Conservation (phyloP, 2,113 vertebrate species). For the Zingel zingel region DNA sequence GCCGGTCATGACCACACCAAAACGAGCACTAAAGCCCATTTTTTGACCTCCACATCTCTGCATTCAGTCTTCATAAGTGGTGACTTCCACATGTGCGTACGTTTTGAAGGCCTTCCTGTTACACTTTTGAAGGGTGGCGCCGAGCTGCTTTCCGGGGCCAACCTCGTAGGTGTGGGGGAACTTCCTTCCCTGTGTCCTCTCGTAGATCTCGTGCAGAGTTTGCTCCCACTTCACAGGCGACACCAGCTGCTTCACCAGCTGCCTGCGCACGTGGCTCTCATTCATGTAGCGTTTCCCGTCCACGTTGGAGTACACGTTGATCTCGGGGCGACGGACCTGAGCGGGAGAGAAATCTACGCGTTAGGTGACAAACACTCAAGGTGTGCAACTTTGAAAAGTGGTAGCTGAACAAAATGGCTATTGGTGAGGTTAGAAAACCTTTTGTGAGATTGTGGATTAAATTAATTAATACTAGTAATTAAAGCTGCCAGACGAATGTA, state of each 20-base stretch:
- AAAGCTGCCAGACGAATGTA: too few relatives aligned
- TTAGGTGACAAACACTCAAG: neutral
- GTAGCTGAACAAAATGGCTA: neutral
- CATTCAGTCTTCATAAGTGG: slow-evolving; percentile 29
- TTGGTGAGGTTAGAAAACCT: neutral
- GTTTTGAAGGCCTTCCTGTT: slow-evolving; percentile 91
- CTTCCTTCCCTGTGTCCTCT: slow-evolving; percentile 84
- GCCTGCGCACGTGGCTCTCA: slow-evolving; percentile 81
- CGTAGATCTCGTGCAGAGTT: slow-evolving; percentile 91
- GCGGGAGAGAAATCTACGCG: accelerated
- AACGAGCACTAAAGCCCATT: neutral
- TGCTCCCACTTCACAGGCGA: slow-evolving; percentile 96
- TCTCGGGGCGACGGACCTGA: slow-evolving; percentile 86
- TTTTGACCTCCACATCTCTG: neutral
- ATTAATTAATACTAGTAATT: neutral
- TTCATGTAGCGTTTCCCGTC: slow-evolving; percentile 88
- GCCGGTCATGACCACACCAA: neutral
- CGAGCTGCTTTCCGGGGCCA: slow-evolving; percentile 92
- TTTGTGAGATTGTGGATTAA: neutral
- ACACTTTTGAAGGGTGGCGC: slow-evolving; percentile 88
- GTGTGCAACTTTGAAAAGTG: too few relatives aligned
- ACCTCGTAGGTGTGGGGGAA: slow-evolving; percentile 93
- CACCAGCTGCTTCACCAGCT: slow-evolving; percentile 91
- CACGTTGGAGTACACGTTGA: slow-evolving; percentile 92
- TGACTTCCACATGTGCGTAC: slow-evolving; percentile 85